Percentiles rank a stretch among this genome's conserved stretches.
These are phyloP conservation scores for Ephydatia muelleri DNA, from an alignment of 37 sponge, comb jelly and placozoan genomes.

Conservation along the genomic window DNA sequence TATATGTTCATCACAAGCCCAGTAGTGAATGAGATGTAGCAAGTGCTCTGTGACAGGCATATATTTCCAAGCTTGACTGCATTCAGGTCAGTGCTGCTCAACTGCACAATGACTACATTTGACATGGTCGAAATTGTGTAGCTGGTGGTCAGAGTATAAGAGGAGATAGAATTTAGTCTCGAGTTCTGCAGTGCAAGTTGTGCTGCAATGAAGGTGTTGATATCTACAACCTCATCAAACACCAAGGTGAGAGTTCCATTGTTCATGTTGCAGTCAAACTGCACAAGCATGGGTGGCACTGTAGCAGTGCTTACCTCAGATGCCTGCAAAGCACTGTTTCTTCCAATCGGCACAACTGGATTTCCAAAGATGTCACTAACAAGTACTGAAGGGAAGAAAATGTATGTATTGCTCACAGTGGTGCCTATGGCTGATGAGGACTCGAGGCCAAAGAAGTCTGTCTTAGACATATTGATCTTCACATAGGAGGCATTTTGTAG, in stretches of 20 bases:
- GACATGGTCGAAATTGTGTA: conserved; percentile 42
- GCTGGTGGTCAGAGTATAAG: conserved; percentile 21
- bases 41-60: conserved; percentile 25
- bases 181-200: conserved; percentile 73
- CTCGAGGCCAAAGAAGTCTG: conserved; percentile 51
- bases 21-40: conserved; percentile 70
- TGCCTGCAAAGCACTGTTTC: conserved; percentile 49
- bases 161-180: conserved; percentile 6
- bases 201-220: conserved; percentile 30
- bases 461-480: conserved; percentile 50
- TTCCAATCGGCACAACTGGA: conserved; percentile 17
- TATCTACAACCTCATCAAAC: conserved; percentile 82
- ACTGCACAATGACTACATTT: conserved; percentile 32
- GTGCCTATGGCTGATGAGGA: conserved; percentile 52
- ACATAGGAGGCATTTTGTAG: conserved; percentile 31
- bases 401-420: conserved; percentile 46
- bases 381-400: conserved; percentile 38
- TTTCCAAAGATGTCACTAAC: conserved; percentile 55
- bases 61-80: conserved; percentile 41
- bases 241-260: conserved; percentile 48
- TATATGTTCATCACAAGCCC: conserved; percentile 58
- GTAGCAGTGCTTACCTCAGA: conserved; percentile 56
- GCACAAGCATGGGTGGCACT: conserved; percentile 45
- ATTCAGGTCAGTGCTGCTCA: conserved; percentile 70
- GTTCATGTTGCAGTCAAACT: conserved; percentile 73